phyloP scores from a whole-genome alignment of 2,113 vertebrate species.

The Struthidea cinerea region DNA sequence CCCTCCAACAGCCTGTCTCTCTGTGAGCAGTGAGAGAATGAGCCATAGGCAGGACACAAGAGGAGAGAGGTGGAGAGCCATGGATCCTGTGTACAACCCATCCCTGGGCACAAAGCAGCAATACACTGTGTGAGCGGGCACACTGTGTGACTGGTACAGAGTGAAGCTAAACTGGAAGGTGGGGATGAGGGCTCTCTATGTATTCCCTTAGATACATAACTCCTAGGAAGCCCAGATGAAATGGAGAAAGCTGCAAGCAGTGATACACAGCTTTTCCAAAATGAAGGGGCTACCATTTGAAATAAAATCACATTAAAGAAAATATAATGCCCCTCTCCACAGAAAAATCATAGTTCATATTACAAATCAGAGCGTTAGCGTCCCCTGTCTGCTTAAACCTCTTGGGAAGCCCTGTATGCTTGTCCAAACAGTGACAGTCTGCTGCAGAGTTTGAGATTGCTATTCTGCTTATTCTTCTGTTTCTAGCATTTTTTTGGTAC shows the following conservation, averaged over 20 bases:
- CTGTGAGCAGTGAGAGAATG: not conserved
- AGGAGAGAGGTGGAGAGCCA: not conserved
- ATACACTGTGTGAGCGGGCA: fast-evolving
- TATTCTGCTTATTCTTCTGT: not conserved
- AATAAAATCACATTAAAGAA: not conserved
- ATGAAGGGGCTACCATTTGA: not conserved
- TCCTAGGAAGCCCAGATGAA: not conserved
- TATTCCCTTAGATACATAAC: not conserved
- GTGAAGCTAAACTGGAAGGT: fast-evolving
- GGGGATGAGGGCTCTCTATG: fast-evolving
- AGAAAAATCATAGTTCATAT: not conserved
- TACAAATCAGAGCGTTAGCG: not conserved
- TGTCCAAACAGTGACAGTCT: not conserved
- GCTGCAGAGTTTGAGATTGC: not conserved
- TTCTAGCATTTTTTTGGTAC: not conserved
- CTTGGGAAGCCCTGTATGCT: not conserved
- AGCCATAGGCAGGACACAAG: not conserved
- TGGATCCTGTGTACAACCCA: not conserved
- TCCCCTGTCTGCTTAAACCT: not conserved
- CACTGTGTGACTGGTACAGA: fast-evolving
- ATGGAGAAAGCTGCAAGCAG: not conserved
- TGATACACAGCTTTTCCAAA: not conserved
- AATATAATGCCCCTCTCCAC: not conserved
- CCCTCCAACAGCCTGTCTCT: not conserved
- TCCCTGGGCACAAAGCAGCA: not conserved